Conservation (phyloP, 2,113 vertebrate species). For the Brevimyrus niger region DNA sequence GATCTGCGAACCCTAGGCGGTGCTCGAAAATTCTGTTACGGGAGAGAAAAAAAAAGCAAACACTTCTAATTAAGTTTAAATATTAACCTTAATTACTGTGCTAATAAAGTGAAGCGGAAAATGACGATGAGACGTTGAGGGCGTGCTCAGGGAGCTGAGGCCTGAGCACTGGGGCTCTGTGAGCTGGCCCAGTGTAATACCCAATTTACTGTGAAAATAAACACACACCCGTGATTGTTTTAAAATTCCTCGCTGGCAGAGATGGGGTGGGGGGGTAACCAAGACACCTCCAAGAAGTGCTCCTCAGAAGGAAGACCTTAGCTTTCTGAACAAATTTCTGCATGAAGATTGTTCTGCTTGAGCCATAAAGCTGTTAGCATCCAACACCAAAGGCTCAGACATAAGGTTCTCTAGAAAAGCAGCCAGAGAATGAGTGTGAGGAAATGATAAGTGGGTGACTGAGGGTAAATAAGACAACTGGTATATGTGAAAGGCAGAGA, state of each 20-base stretch:
- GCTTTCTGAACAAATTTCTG: not conserved
- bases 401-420: not conserved
- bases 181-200: not conserved
- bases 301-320: not conserved
- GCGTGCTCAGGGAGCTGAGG: not conserved
- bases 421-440: not conserved
- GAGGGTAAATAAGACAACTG: not conserved
- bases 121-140: not conserved
- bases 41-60: not conserved
- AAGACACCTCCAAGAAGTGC: slow-evolving; percentile 1
- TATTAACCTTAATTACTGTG: not conserved
- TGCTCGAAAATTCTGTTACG: not conserved
- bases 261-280: not conserved
- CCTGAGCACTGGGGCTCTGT: not conserved
- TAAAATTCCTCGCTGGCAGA: too few species aligned
- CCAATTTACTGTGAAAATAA: slow-evolving; percentile 5
- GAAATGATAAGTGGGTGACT: not conserved
- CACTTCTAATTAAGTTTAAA: slow-evolving; percentile 1
- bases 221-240: slow-evolving; percentile 6
- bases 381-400: not conserved
- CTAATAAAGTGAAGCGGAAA: not conserved
- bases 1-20: not conserved
- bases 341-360: not conserved
- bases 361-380: not conserved
- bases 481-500: not conserved